Evolutionary conservation across 2,797 vertebrate species (phyloP), one percentile per base, ranked within the genome.

Genomic region (Pseudochromis fuscus): DNA sequence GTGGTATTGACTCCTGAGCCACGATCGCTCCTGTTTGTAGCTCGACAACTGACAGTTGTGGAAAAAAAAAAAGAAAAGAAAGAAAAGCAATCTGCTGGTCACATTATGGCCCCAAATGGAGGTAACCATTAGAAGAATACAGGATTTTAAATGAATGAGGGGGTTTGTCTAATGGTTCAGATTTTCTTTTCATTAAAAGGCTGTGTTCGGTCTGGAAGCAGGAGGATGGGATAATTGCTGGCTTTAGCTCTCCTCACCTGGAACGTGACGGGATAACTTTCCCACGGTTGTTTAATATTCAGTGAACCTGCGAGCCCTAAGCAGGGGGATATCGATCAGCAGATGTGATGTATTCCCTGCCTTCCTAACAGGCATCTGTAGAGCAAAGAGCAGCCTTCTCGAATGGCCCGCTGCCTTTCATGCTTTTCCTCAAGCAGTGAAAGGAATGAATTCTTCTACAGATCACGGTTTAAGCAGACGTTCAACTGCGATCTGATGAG

Each of bases 201-300:
- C 62, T 5, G 27, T 31, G 2, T 52, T 67, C 4, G 2, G 38
- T 49, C 42, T 18, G 46, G 76, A 57, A 62, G 79, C 11, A 58
- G 53, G 25, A 44, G 58, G 58, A 37, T 1, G 63, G 69, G 78
- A 83, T 92, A 87, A 93, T 91, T 85, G 76, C 53, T 16, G 72
- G 82, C 83, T 87, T 86, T 75, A 68, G 75, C 44, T 72, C 66
- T 69, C 72, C 75, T 90, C 76, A 83, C 76, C 80, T 83, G 83
- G 50, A 85, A 85, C 80, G 71, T 88, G 88, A 85, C 37, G 1
- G 75, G 83, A 88, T 84, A 77, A 72, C 83, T 83, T 94, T 93
- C 91, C 91, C 92, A 93, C 86, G 70, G 70, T 89, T 61, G 75
- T 72, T 93, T 91, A 79, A 88, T 87, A 91, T 93, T 89, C 91